phyloP scores from a whole-genome alignment of 2,113 vertebrate species.

The Corythornis cristatus region DNA sequence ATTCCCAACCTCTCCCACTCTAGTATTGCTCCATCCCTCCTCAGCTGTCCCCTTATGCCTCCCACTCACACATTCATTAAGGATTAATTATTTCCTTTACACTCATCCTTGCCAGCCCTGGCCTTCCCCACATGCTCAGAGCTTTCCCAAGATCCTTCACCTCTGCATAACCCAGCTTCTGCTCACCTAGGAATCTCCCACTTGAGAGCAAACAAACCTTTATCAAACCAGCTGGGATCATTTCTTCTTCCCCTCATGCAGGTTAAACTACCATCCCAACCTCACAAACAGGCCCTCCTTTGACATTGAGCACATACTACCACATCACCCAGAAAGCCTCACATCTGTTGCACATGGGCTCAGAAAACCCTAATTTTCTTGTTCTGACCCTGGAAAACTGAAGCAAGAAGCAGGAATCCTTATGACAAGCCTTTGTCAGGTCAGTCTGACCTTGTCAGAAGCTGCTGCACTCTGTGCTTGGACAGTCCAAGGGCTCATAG shows the following conservation, averaged over 20 bases:
- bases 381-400: not conserved
- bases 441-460: not conserved
- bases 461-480: not conserved
- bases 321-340: not conserved
- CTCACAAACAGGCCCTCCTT: not conserved
- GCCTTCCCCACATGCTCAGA: not conserved
- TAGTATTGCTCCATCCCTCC: not conserved
- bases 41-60: constrained; percentile 3
- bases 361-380: not conserved
- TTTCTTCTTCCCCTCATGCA: not conserved
- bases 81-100: constrained; percentile 59
- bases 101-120: constrained; percentile 2
- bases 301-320: accelerated
- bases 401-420: not conserved
- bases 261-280: not conserved
- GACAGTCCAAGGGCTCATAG: not conserved
- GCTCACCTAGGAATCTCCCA: not conserved
- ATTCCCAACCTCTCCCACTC: constrained; percentile 51
- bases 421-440: not conserved
- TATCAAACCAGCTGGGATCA: not conserved
- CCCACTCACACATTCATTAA: not conserved
- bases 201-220: not conserved
- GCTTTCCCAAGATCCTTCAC: constrained; percentile 16
- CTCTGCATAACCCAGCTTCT: not conserved
- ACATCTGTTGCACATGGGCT: not conserved